phyloP scores from a whole-genome alignment of 2,797 vertebrate species.

The Lacerta bilineata region DNA sequence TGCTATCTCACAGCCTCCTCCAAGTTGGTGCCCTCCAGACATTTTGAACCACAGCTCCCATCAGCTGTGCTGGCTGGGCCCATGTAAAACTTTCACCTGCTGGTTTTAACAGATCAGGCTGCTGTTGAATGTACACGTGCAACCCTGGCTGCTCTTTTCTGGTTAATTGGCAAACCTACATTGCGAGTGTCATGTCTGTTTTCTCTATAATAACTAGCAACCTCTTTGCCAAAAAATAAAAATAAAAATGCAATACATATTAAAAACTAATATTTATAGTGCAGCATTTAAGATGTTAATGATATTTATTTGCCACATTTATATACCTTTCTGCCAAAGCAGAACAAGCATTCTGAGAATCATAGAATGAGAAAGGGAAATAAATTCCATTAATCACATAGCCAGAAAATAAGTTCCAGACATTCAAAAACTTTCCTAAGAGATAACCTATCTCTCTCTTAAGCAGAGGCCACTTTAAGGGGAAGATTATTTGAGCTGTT shows the following conservation, averaged over 20 bases:
- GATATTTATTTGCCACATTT: neutral
- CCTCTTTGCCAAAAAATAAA: neutral
- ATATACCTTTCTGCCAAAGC: neutral
- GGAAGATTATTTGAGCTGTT: neutral
- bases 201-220: neutral
- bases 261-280: neutral
- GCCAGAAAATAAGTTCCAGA: constrained; percentile 32
- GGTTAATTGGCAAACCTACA: neutral
- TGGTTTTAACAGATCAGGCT: constrained; percentile 8
- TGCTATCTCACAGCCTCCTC: too few relatives aligned
- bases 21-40: too few relatives aligned
- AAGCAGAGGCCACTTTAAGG: neutral
- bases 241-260: neutral
- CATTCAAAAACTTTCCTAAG: neutral
- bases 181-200: neutral
- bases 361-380: neutral
- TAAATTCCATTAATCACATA: neutral
- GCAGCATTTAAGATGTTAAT: neutral
- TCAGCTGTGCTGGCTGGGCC: neutral
- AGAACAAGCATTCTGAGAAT: constrained; percentile 10
- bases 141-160: neutral
- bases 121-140: neutral
- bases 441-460: neutral
- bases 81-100: neutral
- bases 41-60: neutral